phyloP scores from a whole-genome alignment of 2,888 invertebrate species.

The Ormyrus labotus region DNA sequence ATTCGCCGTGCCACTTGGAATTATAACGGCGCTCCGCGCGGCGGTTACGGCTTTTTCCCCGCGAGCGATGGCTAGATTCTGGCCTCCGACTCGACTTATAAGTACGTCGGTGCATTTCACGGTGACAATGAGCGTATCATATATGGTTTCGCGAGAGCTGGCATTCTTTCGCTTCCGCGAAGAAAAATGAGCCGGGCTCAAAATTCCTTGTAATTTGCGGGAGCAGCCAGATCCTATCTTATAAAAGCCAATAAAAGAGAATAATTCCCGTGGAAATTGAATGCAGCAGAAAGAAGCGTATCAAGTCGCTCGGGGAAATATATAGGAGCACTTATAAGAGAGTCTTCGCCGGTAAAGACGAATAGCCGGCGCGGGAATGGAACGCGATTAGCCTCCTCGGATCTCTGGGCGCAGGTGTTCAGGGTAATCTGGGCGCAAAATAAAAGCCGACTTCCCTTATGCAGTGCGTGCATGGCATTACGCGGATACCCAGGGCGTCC shows the following conservation, averaged over 20 bases:
- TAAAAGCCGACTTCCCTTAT: slow-evolving; percentile 22
- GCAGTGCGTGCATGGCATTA: slow-evolving; percentile 46
- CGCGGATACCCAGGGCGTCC: slow-evolving; percentile 43
- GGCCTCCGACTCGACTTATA: not conserved
- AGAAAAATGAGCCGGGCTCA: too few species aligned
- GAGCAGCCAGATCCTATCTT: not conserved
- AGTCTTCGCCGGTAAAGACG: slow-evolving; percentile 19
- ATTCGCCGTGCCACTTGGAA: slow-evolving; percentile 22
- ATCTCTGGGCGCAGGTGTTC: slow-evolving; percentile 13
- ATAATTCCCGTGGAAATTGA: slow-evolving; percentile 14
- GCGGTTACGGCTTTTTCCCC: slow-evolving; percentile 8
- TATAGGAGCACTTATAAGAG: slow-evolving; percentile 10
- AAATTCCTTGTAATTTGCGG: too few species aligned
- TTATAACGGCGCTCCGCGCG: slow-evolving; percentile 23
- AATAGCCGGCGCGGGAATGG: slow-evolving; percentile 1
- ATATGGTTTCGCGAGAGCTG: too few species aligned
- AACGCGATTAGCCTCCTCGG: slow-evolving; percentile 11
- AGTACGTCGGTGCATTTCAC: not conserved
- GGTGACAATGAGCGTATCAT: not conserved
- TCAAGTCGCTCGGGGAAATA: not conserved
- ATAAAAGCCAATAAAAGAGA: not conserved
- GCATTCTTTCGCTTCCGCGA: too few species aligned
- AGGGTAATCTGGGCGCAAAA: not conserved
- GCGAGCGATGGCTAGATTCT: not conserved
- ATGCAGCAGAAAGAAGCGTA: not conserved